phyloP scores from a whole-genome alignment of 1,140 invertebrate genomes.

The Drosophila sucinea region DNA sequence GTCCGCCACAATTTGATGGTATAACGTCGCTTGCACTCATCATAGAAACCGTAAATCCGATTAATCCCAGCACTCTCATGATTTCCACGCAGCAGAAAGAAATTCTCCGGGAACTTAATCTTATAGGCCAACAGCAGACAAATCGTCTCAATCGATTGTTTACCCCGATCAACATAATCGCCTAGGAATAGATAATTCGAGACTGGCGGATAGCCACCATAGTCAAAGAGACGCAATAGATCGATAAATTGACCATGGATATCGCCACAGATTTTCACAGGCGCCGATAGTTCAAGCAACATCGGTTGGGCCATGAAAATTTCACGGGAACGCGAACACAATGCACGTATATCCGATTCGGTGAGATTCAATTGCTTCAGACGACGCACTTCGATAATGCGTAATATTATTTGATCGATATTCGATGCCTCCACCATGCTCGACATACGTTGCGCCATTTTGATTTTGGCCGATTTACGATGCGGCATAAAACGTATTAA shows the following conservation, averaged over 20 bases:
- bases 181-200: slow-evolving; percentile 99
- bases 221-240: slow-evolving; percentile 97
- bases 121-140: slow-evolving; percentile 97
- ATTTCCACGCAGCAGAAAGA: slow-evolving; percentile 90
- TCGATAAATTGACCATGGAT: slow-evolving; percentile 99
- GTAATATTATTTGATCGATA: slow-evolving; percentile 49
- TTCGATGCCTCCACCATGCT: slow-evolving; percentile 12
- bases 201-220: slow-evolving; percentile 99
- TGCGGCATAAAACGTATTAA: slow-evolving; percentile 24
- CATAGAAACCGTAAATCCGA: slow-evolving; percentile 96
- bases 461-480: background rate
- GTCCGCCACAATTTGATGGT: slow-evolving; percentile 99
- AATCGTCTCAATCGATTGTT: slow-evolving; percentile 94
- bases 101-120: slow-evolving; percentile 94
- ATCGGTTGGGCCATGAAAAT: slow-evolving; percentile 99
- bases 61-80: slow-evolving; percentile 86
- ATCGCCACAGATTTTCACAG: slow-evolving; percentile 99
- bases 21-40: slow-evolving; percentile 97
- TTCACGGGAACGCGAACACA: slow-evolving; percentile 97
- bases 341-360: slow-evolving; percentile 96
- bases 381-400: slow-evolving; percentile 91
- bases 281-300: slow-evolving; percentile 97
- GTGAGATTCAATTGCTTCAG: slow-evolving; percentile 98
- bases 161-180: slow-evolving; percentile 92
- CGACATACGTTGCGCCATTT: background rate